Conservation (phyloP, 2,113 vertebrate species). For the Lonchura striata region DNA sequence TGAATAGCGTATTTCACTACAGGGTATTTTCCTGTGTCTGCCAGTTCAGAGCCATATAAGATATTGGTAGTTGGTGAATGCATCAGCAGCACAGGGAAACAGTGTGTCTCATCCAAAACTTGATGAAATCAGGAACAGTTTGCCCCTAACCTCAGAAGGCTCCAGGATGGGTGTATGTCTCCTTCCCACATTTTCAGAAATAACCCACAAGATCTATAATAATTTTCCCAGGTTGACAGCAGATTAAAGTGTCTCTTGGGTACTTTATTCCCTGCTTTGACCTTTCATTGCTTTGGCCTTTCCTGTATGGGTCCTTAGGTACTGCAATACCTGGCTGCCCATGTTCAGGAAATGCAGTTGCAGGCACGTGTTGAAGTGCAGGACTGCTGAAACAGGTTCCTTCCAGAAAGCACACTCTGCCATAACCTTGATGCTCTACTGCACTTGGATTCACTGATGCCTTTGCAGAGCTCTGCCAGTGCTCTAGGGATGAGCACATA, state of each 20-base stretch:
- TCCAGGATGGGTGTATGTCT: neutral
- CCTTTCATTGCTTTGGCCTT: neutral
- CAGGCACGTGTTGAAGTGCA: neutral
- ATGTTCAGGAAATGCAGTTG: neutral
- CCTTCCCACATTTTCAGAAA: neutral
- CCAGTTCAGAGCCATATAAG: neutral
- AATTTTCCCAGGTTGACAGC: neutral
- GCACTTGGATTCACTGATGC: neutral
- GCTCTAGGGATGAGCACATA: neutral
- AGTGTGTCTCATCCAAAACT: neutral
- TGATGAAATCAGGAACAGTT: neutral
- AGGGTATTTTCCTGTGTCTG: neutral
- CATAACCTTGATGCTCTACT: neutral
- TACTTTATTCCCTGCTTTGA: neutral
- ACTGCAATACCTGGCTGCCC: accelerated
- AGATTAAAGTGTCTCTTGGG: neutral
- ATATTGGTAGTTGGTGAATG: neutral
- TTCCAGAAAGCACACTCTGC: neutral
- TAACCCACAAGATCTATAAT: neutral
- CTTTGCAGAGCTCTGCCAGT: neutral
- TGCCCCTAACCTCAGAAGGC: neutral
- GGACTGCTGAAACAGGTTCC: neutral
- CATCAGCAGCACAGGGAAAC: neutral
- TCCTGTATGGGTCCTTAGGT: neutral
- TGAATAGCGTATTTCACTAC: neutral